Conservation (phyloP, 2,888 invertebrate genomes). For the Thysanoteuthis rhombus region DNA sequence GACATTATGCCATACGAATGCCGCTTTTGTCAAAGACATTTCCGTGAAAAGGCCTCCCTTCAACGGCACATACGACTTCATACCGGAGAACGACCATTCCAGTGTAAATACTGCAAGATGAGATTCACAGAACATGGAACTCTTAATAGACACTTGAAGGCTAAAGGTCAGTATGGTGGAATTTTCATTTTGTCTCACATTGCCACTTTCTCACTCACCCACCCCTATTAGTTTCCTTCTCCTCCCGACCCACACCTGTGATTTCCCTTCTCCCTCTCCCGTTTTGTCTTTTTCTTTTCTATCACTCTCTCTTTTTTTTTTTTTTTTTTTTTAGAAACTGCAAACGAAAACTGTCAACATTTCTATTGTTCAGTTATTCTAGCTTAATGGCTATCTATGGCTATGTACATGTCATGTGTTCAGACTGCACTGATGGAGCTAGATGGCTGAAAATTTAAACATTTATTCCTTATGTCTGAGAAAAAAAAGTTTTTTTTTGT, state of each 20-base stretch:
- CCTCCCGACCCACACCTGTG: not conserved
- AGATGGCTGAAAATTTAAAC: too few species aligned
- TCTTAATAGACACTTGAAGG: slow-evolving; percentile 63
- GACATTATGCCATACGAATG: slow-evolving; percentile 60
- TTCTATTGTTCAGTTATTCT: too few species aligned
- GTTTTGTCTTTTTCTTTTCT: too few species aligned
- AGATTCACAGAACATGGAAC: slow-evolving; percentile 65
- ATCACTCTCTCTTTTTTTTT: too few species aligned
- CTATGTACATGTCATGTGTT: too few species aligned
- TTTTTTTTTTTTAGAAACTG: too few species aligned
- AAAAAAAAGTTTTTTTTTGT: too few species aligned
- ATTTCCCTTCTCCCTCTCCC: rapidly evolving
- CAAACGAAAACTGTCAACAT: too few species aligned
- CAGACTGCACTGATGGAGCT: too few species aligned
- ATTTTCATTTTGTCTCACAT: not conserved
- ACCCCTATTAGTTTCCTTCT: too few species aligned
- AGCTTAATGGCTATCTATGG: too few species aligned
- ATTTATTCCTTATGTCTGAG: too few species aligned
- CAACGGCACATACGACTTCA: slow-evolving; percentile 63
- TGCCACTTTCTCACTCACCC: not conserved
- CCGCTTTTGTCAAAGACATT: slow-evolving; percentile 55
- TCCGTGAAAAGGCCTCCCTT: slow-evolving; percentile 64
- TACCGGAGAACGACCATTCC: slow-evolving; percentile 63
- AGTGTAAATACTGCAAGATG: slow-evolving; percentile 58
- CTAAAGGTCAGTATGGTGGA: slow-evolving; percentile 57